Conservation (phyloP, 1,140 invertebrate species). For the Homarus americanus region DNA sequence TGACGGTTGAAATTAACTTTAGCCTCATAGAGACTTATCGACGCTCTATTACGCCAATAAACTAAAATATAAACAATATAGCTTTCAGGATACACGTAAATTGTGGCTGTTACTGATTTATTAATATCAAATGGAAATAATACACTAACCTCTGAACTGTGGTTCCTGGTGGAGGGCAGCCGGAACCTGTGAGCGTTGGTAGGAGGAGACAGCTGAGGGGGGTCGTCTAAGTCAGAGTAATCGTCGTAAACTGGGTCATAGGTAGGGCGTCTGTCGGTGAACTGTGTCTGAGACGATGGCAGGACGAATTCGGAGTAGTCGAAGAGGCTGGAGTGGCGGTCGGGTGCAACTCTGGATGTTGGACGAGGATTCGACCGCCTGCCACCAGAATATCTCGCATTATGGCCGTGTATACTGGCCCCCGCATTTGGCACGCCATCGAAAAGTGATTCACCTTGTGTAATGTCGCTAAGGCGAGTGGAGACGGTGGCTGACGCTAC, state of each 20-base stretch:
- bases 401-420: neutral
- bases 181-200: neutral
- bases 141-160: neutral
- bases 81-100: no score
- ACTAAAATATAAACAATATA: no score
- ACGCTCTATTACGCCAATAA: no score
- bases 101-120: no score
- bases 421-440: slow-evolving; percentile 35
- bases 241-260: neutral
- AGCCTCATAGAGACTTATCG: no score
- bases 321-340: slow-evolving; percentile 7
- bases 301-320: neutral
- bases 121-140: no score
- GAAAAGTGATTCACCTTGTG: slow-evolving; percentile 10
- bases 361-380: neutral
- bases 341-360: neutral
- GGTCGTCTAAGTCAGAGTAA: neutral
- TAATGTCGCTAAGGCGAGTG: neutral
- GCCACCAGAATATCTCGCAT: neutral
- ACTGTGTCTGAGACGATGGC: neutral
- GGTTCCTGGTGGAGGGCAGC: neutral
- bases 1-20: no score
- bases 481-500: slow-evolving; percentile 54
- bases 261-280: neutral
- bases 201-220: neutral